Evolutionary conservation across 92 coral and sea anemone genomes (phyloP), one percentile per base, ranked within the genome.

Genomic region (Phenganax marumi): DNA sequence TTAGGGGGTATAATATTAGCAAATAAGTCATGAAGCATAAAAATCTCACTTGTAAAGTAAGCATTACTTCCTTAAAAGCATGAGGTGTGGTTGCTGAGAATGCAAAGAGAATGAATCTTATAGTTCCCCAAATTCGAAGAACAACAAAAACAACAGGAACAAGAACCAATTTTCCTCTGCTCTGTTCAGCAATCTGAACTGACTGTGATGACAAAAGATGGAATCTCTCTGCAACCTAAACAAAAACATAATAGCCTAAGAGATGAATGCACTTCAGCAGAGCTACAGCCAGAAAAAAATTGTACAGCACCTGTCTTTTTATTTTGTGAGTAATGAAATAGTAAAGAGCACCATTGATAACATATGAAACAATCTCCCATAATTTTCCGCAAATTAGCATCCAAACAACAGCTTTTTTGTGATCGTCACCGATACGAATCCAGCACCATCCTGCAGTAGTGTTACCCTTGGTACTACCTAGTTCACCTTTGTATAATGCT

Each of bases 51-150:
- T 91, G 97, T 16, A 89, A 81, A 56, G 88, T 87, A 23, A 87
- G 64, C 64, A 91, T 85, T 80, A 84, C 81, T 49, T 79, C 57
- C 5, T 52, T 77, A 10, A 83, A 46, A 26, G 52, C 50, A 24
- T 80, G 79, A 25, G 64, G 82, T 26, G 57, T 24, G 60, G 39
- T 2, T 7, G 47, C 83, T 49, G 33, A 19, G 52, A 18, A 17
- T 56, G 58, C 57, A 12, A 60, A 50, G n/a, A 93, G 66, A 19
- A 93, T 71, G 63, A 91, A 93, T 17, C 97, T 87, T 10, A 85
- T 13, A 7, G 98, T 94, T 3, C 98, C 98, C 98, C 98, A 94
- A 0, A 94, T 94, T 82, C 97, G 89, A 10, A 92, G 89, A 47
- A 92, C 24, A 62, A 94, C 76, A 68, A 94, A 94, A 7, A 94